A percentile compares a stretch with the other conserved stretches of the same genome.
These are phyloP conservation scores for Ephialtes manifestator DNA, from an alignment of 2,888 invertebrate genomes.

Conservation along the genomic window DNA sequence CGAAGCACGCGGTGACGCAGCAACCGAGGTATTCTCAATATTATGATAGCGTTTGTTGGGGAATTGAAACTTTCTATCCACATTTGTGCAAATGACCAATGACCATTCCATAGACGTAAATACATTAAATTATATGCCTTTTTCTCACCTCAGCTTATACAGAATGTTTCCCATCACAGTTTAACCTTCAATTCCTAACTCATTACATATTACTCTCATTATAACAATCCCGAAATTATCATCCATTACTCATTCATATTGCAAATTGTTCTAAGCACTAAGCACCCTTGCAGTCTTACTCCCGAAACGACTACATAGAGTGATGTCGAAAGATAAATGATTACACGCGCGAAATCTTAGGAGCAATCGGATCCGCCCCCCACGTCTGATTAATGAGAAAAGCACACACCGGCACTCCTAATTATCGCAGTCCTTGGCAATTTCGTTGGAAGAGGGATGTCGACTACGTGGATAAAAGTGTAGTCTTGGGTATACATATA, in stretches of 20 bases:
- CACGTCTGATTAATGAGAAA: constrained; percentile 67
- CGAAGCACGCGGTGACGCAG: not conserved
- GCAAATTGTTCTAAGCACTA: constrained; percentile 50
- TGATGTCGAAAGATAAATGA: constrained; percentile 64
- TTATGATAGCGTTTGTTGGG: not conserved
- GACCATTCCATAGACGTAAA: not conserved
- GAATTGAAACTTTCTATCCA: not conserved
- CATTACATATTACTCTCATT: not conserved
- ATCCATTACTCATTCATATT: constrained; percentile 50
- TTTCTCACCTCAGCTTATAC: not conserved
- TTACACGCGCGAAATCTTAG: constrained; percentile 55
- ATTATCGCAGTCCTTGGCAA: constrained; percentile 68
- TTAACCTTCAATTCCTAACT: not conserved
- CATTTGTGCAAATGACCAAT: not conserved
- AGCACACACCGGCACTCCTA: constrained; percentile 67
- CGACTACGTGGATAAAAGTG: constrained; percentile 32
- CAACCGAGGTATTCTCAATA: not conserved
- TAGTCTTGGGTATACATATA: constrained; percentile 24
- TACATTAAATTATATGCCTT: not conserved
- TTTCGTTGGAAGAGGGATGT: constrained; percentile 52
- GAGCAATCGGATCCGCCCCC: constrained; percentile 49
- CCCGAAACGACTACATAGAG: constrained; percentile 16
- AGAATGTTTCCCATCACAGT: not conserved
- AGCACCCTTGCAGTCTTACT: constrained; percentile 37
- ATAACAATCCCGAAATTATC: constrained; percentile 1